phyloP scores from a whole-genome alignment of 2,888 invertebrate genomes.

The Rhamnusium bicolor region DNA sequence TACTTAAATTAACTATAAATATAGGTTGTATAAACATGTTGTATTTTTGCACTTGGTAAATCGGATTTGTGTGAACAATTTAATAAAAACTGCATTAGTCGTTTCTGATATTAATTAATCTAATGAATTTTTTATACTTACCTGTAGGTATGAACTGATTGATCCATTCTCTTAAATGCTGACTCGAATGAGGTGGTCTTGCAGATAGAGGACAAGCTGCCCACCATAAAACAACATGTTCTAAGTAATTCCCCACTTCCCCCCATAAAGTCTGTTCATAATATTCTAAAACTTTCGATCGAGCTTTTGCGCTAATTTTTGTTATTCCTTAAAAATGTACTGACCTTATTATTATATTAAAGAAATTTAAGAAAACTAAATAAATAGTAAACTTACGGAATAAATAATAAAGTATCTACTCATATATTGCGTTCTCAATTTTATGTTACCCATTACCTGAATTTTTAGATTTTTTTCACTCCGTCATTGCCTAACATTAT shows the following conservation, averaged over 20 bases:
- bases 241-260: slow-evolving; percentile 84
- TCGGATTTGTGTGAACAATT: no score
- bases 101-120: no score
- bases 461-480: slow-evolving; percentile 74
- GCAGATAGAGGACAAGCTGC: slow-evolving; percentile 81
- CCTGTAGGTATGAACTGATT: slow-evolving; percentile 76
- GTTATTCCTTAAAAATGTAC: slow-evolving; percentile 72
- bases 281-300: slow-evolving; percentile 78
- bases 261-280: slow-evolving; percentile 87
- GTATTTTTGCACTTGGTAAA: no score
- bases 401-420: no score
- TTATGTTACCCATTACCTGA: slow-evolving; percentile 49
- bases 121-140: slow-evolving; percentile 62
- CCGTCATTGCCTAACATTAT: slow-evolving; percentile 77
- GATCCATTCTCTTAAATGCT: slow-evolving; percentile 79
- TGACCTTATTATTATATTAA: neutral
- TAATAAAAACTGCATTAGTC: no score
- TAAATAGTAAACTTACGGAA: no score
- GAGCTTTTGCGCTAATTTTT: slow-evolving; percentile 76
- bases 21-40: no score
- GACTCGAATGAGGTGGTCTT: slow-evolving; percentile 77
- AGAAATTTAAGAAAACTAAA: no score
- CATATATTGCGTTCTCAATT: no score
- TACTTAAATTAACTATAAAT: no score
- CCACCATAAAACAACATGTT: slow-evolving; percentile 91